A percentile compares a stretch with the other conserved stretches of the same genome.
These are phyloP conservation scores for Pampusana beccarii DNA, from an alignment of 2,113 vertebrate species.

Conservation along the genomic window DNA sequence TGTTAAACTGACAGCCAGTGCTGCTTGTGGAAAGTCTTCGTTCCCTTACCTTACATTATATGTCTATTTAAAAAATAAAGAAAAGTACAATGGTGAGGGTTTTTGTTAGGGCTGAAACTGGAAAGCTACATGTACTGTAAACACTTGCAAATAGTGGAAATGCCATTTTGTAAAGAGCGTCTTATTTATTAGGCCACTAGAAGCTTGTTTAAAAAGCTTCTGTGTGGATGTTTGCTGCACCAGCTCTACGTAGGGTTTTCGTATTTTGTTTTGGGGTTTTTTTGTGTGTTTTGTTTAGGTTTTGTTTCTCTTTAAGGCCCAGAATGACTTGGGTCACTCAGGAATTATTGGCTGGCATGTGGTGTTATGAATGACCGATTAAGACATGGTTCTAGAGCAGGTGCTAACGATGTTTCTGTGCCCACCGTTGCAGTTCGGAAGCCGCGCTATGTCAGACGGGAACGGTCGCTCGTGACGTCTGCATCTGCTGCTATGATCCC, in stretches of 20 bases:
- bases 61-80: not conserved
- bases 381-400: not conserved
- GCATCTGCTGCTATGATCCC: slow-evolving; percentile 29
- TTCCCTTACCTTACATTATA: not conserved
- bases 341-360: not conserved
- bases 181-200: not conserved
- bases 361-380: not conserved
- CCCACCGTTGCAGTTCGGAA: slow-evolving; percentile 72
- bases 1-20: not conserved
- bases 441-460: slow-evolving; percentile 76
- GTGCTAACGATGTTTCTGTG: not conserved
- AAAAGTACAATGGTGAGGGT: no score
- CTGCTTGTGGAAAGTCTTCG: not conserved
- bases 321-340: not conserved
- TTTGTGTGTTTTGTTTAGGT: not conserved
- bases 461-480: slow-evolving; percentile 58
- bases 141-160: not conserved
- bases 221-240: not conserved
- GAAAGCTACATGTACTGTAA: not conserved
- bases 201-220: not conserved
- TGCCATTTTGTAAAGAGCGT: not conserved
- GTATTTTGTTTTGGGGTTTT: not conserved
- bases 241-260: not conserved
- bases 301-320: not conserved
- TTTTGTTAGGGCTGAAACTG: not conserved